Evolutionary conservation across 2,797 vertebrate genomes (phyloP), one percentile per base, ranked within the genome.

Genomic region (Decapterus maruadsi): DNA sequence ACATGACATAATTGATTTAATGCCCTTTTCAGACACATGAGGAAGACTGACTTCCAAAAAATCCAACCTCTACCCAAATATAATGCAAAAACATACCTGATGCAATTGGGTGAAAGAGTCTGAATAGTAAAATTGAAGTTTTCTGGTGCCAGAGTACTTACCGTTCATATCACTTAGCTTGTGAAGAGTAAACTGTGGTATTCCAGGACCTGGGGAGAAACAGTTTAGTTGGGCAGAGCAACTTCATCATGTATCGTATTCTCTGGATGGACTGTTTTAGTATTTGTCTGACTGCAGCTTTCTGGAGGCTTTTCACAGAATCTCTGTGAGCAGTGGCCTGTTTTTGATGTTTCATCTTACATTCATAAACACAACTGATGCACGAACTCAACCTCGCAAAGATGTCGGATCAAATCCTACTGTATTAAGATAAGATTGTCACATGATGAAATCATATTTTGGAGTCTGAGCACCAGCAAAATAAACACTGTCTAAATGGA

Each of bases 131-230:
- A 60, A 71, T 60, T 61, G 38, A 63, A 7, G 54, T 55, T 38
- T 53, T 14, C 54, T 9, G 9, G 16, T 46, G 22, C 4, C 12
- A 8, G 31, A 43, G 12, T 17, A 90, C 93, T 88, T 65, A 95
- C 94, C 74, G 29, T 66, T 90, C 82, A 94, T 84, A 38, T 90
- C 81, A 38, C n/a, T 77, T 2, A 94, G 71, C 51, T 71, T 82
- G 82, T 95, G 93, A 3, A 94, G 79, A 20, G 87, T 90, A 7
- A 87, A 91, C 56, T 88, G 85, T 0, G 94, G 94, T 55, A 92
- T 67, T 71, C 88, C 92, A 59, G 94, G 94, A 57, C 94, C 94
- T 95, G 81, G 1, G 17, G 16, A n/a, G 17, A 36, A 40, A 22
- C 0, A 31, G 10, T 20, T 51, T 10, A 31, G 9, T 60, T 42